phyloP scores from a whole-genome alignment of 2,888 invertebrate species.

The Lottia gigantea region DNA sequence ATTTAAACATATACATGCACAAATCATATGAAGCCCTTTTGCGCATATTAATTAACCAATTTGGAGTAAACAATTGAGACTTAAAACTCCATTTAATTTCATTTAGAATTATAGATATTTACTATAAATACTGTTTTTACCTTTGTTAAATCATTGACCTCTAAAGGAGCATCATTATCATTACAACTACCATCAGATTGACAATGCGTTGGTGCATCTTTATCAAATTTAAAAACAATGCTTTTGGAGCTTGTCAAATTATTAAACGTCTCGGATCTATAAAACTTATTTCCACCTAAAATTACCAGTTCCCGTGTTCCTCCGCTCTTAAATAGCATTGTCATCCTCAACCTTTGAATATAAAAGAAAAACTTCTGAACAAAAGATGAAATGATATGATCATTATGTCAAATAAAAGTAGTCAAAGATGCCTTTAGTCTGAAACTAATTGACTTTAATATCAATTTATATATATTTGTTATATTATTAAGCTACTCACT shows the following conservation, averaged over 20 bases:
- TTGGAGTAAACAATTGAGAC: no score
- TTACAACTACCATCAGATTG: not conserved
- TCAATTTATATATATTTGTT: no score
- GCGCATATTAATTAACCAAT: no score
- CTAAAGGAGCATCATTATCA: not conserved
- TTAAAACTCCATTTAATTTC: no score
- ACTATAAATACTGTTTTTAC: not conserved
- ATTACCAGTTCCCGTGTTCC: not conserved
- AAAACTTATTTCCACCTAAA: not conserved
- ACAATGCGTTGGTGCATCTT: slow-evolving; percentile 3
- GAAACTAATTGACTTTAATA: no score
- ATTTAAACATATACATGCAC: no score
- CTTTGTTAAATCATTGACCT: slow-evolving; percentile 8
- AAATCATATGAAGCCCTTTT: no score
- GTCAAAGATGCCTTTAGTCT: no score
- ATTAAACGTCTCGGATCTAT: not conserved
- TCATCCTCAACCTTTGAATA: not conserved
- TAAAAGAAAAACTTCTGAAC: not conserved
- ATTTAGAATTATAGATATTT: no score
- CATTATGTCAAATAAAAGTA: no score
- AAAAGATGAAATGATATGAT: not conserved
- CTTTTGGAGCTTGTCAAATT: not conserved
- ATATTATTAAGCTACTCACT: not conserved
- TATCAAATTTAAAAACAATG: slow-evolving; percentile 12
- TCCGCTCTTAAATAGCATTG: slow-evolving; percentile 9